Base-by-base conservation (phyloP, 1,140 invertebrate genomes). In the Ylistrum balloti region DNA sequence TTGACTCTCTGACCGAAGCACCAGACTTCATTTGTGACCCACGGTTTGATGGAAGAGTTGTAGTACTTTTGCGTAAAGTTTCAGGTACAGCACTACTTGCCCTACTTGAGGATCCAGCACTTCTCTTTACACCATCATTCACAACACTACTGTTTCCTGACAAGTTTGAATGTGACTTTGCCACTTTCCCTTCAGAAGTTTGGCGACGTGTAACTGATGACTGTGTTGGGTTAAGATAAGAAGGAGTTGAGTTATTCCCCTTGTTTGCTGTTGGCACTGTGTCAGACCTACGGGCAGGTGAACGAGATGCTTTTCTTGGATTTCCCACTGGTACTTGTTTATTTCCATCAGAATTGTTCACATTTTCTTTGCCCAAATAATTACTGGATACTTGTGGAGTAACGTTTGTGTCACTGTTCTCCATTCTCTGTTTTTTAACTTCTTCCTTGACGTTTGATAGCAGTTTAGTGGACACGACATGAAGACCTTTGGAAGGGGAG, bases 371-470 rank as follows among this genome's bases (percentile, higher is more conserved):
- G 0, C 33, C 86, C 5, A 22, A 9, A 86, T 3, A 86, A 86
- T 86, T 86, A 28, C 33, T 15, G 22, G 86, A 33, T 11, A 13
- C 33, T 22, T 17, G 85, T 13, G 32, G 13, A 2, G 85, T 22
- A 0, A 34, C 13, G 85, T 11, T 34, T 17, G 11, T 7, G 33
- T 34, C 35, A 11, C 20, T 33, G n/a, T 86, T 86, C 33, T 86
- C 35, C 86, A 33, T 86, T 86, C 85, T 92, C n/a, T 86, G 41
- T 45, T 87, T 90, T 13, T 87, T 85, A 7, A 92, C 86, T 38
- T 92, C 91, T 0, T 90, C 91, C 34, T 87, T 90, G 11, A 92
- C 91, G 90, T 92, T 92, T 34, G 91, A 91, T 15, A 92, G 33
- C 35, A 92, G 91, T 85, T 90, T 89, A 35, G 90, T 89, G 33